Evolutionary conservation across 2,888 invertebrate species (phyloP).

Genomic region (Orthosia incerta): DNA sequence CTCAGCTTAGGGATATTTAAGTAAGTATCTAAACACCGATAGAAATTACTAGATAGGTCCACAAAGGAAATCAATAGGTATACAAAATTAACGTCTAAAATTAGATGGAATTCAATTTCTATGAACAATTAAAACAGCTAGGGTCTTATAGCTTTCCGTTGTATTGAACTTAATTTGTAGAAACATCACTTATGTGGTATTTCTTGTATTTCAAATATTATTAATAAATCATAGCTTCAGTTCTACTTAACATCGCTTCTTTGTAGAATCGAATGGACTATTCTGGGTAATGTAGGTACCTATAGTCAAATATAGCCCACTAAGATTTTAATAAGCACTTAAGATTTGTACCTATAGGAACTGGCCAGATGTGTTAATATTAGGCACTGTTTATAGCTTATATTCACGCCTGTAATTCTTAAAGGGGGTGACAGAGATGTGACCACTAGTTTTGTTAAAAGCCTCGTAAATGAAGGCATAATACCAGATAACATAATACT

Average conservation of each 20-base stretch:
- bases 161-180: background rate
- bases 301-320: background rate
- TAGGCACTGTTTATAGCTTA: background rate
- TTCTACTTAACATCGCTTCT: background rate
- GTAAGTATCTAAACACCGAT: too few species aligned
- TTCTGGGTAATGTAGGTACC: background rate
- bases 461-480: too few species aligned
- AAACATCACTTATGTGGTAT: background rate
- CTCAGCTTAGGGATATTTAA: too few species aligned
- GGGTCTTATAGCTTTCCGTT: background rate
- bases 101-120: background rate
- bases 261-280: background rate
- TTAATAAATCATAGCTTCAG: conserved; percentile 1
- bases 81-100: background rate
- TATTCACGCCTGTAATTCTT: background rate
- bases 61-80: background rate
- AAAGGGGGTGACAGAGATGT: too few species aligned
- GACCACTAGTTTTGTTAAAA: too few species aligned
- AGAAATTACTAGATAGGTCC: too few species aligned
- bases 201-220: conserved; percentile 7
- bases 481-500: too few species aligned
- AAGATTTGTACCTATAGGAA: conserved; percentile 7
- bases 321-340: conserved; percentile 9
- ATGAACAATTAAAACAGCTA: background rate
- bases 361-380: background rate